Base-by-base conservation (phyloP, 2,888 invertebrate genomes). In the Catocala sponsa region DNA sequence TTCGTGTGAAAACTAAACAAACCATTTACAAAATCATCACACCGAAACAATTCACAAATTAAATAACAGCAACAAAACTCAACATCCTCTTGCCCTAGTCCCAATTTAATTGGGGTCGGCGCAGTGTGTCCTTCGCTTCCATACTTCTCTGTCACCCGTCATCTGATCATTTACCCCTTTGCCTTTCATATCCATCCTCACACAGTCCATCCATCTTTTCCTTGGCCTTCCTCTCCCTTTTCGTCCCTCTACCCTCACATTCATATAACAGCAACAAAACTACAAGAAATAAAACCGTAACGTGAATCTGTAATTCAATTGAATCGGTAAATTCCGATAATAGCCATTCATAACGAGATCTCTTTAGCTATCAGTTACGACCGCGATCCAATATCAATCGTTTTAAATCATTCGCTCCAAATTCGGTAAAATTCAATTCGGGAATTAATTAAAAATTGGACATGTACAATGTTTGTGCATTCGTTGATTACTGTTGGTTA, bases 361-460 rank as follows among this genome's bases (percentile, higher is more conserved):
- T 5, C 46, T 53, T 63, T 68, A 59, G 44, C 74, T 32, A 55
- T 55, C 60, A 54, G 32, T 76, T 62, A 61, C 63, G 56, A 56
- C 44, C 54, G 48, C 50, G 15, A 64, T 64, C 55, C 62, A 61
- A 71, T 66, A 78, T 65, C 65, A 70, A 56, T 63, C 61, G 49
- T 48, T 70, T 68, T 65, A 60, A 65, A 71, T 75, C 68, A 78
- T 60, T 68, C 63, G 65, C 69, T 50, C 62, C 63, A 72, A 70
- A 79, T 70, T 69, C 66, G 57, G 71, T 76, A 62, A 76, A 79
- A 79, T 78, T 72, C 74, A 79, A 81, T 25, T 78, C 72, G 72
- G 44, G 68, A 61, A 79, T 79, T 81, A 76, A 84, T 83, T 79
- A 78, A 82, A 83, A 80, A 73, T 70, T 74, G 75, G 74, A 72